These are phyloP conservation scores for Tipula vernalis DNA, from an alignment of 2,888 invertebrate genomes.

Conservation along the genomic window DNA sequence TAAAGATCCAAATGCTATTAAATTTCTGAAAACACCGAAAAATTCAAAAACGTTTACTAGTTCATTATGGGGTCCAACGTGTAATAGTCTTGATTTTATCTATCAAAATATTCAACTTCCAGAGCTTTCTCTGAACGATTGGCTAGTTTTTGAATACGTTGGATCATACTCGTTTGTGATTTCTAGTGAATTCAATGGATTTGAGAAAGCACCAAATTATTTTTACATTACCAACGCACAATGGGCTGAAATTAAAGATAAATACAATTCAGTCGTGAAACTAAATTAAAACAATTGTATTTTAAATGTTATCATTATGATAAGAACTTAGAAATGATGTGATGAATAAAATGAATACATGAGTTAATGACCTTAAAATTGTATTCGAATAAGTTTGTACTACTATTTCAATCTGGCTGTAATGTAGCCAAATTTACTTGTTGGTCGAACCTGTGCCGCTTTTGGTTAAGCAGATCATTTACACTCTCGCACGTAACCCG, in stretches of 20 bases:
- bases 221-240: background rate
- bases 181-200: background rate
- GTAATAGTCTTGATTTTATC: background rate
- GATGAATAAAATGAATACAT: too few relatives aligned
- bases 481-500: too few relatives aligned
- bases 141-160: background rate
- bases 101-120: background rate
- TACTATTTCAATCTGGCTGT: too few relatives aligned
- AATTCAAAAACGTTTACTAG: background rate
- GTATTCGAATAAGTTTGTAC: too few relatives aligned
- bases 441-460: too few relatives aligned
- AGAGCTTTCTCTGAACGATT: background rate
- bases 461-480: too few relatives aligned
- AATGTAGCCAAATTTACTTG: too few relatives aligned
- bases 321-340: too few relatives aligned
- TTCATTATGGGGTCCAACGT: background rate
- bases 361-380: too few relatives aligned
- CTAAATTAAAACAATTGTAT: background rate
- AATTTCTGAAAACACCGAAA: background rate
- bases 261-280: background rate
- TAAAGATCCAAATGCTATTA: background rate
- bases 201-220: background rate
- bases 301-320: too few relatives aligned
- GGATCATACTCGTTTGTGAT: background rate
- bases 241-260: background rate